Percentiles rank a stretch among this genome's conserved stretches.
These are phyloP conservation scores for Laodelphax striatellus DNA, from an alignment of 1,140 invertebrate species.

Conservation along the genomic window DNA sequence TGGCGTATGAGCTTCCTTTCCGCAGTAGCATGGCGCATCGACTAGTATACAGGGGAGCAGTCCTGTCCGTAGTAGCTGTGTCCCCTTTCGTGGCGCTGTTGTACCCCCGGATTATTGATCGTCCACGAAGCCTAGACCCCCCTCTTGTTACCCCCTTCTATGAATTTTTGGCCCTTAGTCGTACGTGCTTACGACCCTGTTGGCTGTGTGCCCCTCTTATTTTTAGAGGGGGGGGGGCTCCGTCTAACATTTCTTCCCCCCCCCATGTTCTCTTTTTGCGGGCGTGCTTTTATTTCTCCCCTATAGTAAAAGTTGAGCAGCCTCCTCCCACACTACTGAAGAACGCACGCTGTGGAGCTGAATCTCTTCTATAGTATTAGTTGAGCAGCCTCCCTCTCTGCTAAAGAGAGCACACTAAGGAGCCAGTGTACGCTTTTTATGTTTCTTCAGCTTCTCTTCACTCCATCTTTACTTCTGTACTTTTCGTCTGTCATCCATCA, in stretches of 20 bases:
- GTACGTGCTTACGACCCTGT: neutral
- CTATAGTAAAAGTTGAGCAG: neutral
- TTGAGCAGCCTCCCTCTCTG: neutral
- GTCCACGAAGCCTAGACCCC: no score
- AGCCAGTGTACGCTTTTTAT: neutral
- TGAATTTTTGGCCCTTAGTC: neutral
- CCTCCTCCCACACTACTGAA: neutral
- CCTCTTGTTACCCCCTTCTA: neutral
- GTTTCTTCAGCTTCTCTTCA: neutral
- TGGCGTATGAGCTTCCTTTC: no score
- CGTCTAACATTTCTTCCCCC: no score
- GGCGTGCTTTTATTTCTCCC: no score
- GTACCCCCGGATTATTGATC: no score
- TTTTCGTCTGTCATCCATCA: no score
- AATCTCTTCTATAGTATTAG: neutral
- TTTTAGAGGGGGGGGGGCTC: neutral
- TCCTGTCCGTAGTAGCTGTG: no score
- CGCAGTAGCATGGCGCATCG: no score
- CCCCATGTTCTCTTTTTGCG: no score
- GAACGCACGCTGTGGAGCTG: neutral
- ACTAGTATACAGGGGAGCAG: no score
- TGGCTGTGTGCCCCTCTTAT: neutral
- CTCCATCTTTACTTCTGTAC: no score
- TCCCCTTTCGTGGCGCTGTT: no score
- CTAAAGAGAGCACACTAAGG: neutral